phyloP scores from a whole-genome alignment of 2,113 vertebrate genomes.

The Pygoscelis antarcticus region DNA sequence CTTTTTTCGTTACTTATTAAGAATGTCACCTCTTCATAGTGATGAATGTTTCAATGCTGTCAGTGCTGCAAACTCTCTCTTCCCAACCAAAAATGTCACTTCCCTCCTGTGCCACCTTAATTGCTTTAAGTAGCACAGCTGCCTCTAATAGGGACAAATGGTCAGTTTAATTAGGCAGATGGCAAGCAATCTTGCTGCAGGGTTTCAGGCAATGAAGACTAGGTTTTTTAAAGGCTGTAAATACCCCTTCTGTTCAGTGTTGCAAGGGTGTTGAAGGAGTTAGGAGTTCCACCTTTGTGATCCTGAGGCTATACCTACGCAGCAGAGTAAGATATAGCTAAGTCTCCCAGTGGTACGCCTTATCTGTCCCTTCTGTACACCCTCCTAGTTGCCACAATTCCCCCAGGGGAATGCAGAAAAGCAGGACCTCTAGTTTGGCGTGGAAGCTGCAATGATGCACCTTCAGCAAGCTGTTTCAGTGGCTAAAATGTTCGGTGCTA shows the following conservation, averaged over 20 bases:
- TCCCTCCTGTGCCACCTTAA: background rate
- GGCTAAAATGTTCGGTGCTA: background rate
- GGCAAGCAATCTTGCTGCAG: background rate
- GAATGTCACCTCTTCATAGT: background rate
- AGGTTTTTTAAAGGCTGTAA: background rate
- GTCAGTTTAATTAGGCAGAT: slow-evolving; percentile 36
- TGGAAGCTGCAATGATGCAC: background rate
- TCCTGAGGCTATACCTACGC: background rate
- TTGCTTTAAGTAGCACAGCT: background rate
- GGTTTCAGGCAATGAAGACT: background rate
- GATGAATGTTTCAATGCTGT: background rate
- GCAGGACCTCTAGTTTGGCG: background rate
- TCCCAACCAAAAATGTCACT: background rate
- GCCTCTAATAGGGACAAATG: slow-evolving; percentile 18
- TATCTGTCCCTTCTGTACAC: background rate
- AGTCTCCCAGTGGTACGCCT: background rate
- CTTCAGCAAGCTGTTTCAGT: background rate
- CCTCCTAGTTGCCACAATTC: background rate
- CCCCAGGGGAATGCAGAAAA: background rate
- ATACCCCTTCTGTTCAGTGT: background rate
- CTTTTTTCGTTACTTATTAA: background rate
- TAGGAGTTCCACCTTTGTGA: background rate
- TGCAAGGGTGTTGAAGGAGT: background rate
- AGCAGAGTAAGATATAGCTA: background rate
- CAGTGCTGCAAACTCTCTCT: background rate